phyloP scores from a whole-genome alignment of 37 sponge, comb jelly and placozoan genomes.

The Ephydatia muelleri region DNA sequence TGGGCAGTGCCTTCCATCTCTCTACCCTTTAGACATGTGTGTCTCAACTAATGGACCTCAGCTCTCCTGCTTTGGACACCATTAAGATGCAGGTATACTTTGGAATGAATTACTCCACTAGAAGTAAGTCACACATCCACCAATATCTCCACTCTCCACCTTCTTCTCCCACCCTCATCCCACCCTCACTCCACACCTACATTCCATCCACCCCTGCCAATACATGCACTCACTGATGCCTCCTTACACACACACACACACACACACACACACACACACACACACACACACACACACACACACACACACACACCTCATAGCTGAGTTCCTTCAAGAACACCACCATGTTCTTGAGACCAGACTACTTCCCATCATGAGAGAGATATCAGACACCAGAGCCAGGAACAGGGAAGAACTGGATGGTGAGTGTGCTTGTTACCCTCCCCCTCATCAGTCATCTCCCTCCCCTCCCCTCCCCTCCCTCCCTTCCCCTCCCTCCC shows the following conservation, averaged over 20 bases:
- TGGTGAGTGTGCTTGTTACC: constrained; percentile 27
- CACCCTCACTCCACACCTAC: neutral
- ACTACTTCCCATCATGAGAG: constrained; percentile 82
- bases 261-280: neutral
- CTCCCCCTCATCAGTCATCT: neutral
- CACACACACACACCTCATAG: constrained; percentile 34
- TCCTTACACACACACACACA: neutral
- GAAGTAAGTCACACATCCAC: constrained; percentile 48
- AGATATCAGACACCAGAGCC: constrained; percentile 93
- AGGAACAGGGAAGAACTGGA: constrained; percentile 95
- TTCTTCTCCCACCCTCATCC: neutral
- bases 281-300: neutral
- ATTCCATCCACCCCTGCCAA: neutral
- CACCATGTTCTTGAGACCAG: constrained; percentile 78
- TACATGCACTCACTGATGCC: neutral
- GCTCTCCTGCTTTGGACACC: constrained; percentile 92
- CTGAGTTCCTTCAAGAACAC: constrained; percentile 92
- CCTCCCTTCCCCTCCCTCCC: neutral
- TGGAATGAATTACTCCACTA: constrained; percentile 98
- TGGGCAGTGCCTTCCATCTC: neutral
- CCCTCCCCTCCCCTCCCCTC: neutral
- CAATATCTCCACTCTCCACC: neutral
- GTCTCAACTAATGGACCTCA: constrained; percentile 57
- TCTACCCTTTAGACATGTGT: constrained; percentile 75
- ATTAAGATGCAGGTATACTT: constrained; percentile 98